Percentiles rank a stretch among this genome's conserved stretches.
phyloP scores from a whole-genome alignment of 2,888 invertebrate species.

The Ochlodes sylvanus region DNA sequence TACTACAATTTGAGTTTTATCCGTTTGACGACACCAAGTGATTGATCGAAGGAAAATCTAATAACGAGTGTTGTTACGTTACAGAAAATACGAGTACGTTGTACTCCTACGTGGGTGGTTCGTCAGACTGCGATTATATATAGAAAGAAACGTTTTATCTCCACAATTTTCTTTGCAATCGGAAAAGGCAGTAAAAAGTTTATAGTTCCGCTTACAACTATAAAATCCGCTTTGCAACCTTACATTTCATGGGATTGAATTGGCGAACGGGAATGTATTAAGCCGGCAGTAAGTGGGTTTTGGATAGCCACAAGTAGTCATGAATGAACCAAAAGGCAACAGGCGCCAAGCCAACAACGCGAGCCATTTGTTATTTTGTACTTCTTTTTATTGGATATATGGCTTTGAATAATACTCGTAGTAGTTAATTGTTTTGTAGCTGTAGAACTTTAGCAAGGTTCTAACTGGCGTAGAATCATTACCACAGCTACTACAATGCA shows the following conservation, averaged over 20 bases:
- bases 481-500: background rate
- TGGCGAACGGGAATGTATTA: constrained; percentile 15
- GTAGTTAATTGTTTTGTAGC: no score
- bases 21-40: background rate
- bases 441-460: no score
- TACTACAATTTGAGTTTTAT: background rate
- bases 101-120: background rate
- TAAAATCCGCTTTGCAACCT: constrained; percentile 23
- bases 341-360: background rate
- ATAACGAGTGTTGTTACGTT: background rate
- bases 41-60: background rate
- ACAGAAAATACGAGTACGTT: background rate
- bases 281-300: background rate
- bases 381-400: background rate
- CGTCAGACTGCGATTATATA: constrained; percentile 1
- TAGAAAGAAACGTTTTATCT: constrained; percentile 10
- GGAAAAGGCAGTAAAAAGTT: constrained; percentile 23
- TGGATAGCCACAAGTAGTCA: constrained; percentile 9
- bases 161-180: constrained; percentile 24
- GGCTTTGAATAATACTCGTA: no score
- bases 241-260: constrained; percentile 32
- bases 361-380: constrained; percentile 1
- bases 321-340: constrained; percentile 11
- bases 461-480: no score
- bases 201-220: constrained; percentile 27